Base-by-base conservation (phyloP, 2,888 invertebrate species). In the Tipula helvola region DNA sequence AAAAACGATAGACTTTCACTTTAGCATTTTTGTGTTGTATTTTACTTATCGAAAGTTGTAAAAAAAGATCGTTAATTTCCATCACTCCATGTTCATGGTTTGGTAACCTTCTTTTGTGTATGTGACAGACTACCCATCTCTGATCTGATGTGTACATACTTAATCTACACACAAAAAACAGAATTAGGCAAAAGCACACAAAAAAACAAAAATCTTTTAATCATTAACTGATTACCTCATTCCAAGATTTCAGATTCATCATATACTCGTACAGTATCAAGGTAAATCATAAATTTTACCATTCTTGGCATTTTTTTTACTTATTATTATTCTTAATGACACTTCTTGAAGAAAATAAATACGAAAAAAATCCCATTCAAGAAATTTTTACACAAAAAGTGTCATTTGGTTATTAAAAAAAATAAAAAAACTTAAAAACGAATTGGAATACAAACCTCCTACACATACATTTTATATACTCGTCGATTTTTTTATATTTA, bases 361-460 rank as follows among this genome's bases (percentile, higher is more conserved):
- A 57, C 57, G 18, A 57, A 57, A 57, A 28, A 71, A 28, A 71
- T 71, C 71, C 71, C 71, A 71, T 71, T 71, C 71, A 71, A 71
- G 28, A 71, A 71, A 71, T 71, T 71, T 71, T 71, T 71, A 71
- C 71, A 71, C 71, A 71, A 71, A 71, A 71, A 71, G 71, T 71
- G 71, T 71, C 71, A 28, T 71, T 71, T 71, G 12, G 71, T 71
- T 71, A 71, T 71, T 71, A 71, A 71, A 52, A 7, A 39, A 39
- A n/a, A n/a, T n/a, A n/a, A 28, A 28, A 39, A 39, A 39, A 39
- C 5, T 39, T 2, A 39, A 3, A 8, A 52, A 28, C 71, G 71
- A 71, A 71, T 71, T 71, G 71, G 71, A 71, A 71, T 71, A 71
- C 71, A 71, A 71, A 71, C 71, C 71, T 71, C 71, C 71, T 71